These are phyloP conservation scores for Portevinia maculata DNA, from an alignment of 2,888 invertebrate genomes.

Conservation along the genomic window DNA sequence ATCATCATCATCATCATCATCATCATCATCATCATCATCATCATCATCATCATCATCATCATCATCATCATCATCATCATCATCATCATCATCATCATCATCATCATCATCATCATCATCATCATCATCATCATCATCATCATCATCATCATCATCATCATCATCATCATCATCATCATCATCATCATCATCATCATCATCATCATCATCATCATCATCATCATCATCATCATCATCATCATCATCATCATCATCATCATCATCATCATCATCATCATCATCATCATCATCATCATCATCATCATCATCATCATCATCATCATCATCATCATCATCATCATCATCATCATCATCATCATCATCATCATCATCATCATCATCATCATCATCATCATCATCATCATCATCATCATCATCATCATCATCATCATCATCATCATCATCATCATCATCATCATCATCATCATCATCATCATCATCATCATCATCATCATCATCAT, in stretches of 20 bases:
- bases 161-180: background rate
- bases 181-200: background rate
- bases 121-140: background rate
- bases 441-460: background rate
- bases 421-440: background rate
- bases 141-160: background rate
- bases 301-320: background rate
- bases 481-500: background rate
- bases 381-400: background rate
- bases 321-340: background rate
- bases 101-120: background rate
- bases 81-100: background rate
- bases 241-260: background rate
- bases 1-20: no score
- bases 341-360: background rate
- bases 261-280: background rate
- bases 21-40: conserved; percentile 6
- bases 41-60: conserved; percentile 6
- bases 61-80: background rate
- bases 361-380: background rate
- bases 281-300: background rate
- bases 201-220: background rate
- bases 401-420: background rate
- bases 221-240: background rate
- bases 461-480: background rate